phyloP scores from a whole-genome alignment of 2,797 vertebrate genomes.

The Anabacerthia variegaticeps region DNA sequence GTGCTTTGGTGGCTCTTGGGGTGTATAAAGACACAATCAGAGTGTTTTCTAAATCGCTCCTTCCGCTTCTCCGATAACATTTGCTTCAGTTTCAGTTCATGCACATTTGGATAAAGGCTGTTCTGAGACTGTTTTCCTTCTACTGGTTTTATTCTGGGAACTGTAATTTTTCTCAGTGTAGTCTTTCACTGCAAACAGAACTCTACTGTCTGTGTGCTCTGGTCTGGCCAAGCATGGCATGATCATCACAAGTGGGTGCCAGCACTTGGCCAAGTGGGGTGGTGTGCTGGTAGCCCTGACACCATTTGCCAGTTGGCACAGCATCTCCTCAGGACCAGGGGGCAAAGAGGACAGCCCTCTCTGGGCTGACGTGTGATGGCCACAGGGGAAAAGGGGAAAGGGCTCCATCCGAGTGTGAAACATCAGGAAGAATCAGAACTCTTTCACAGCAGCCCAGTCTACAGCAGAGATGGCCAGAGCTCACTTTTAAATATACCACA shows the following conservation, averaged over 20 bases:
- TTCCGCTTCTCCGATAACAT: background rate
- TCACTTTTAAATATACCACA: background rate
- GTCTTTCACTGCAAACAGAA: conserved; percentile 45
- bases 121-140: background rate
- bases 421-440: background rate
- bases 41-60: background rate
- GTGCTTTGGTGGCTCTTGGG: background rate
- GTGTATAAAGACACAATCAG: background rate
- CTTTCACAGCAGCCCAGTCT: background rate
- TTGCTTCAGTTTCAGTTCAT: background rate
- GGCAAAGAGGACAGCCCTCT: background rate
- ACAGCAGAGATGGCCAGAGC: background rate
- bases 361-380: background rate
- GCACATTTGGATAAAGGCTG: background rate
- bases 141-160: conserved; percentile 24
- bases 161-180: conserved; percentile 13
- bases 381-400: background rate
- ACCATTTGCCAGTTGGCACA: background rate
- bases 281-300: background rate
- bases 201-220: background rate
- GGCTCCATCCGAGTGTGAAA: background rate
- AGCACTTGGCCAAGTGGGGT: background rate
- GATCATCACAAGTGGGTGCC: background rate
- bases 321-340: background rate
- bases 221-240: background rate